Percentiles rank a stretch among this genome's conserved stretches.
These are phyloP conservation scores for Chanos chanos DNA, from an alignment of 2,797 vertebrate genomes.

Conservation along the genomic window DNA sequence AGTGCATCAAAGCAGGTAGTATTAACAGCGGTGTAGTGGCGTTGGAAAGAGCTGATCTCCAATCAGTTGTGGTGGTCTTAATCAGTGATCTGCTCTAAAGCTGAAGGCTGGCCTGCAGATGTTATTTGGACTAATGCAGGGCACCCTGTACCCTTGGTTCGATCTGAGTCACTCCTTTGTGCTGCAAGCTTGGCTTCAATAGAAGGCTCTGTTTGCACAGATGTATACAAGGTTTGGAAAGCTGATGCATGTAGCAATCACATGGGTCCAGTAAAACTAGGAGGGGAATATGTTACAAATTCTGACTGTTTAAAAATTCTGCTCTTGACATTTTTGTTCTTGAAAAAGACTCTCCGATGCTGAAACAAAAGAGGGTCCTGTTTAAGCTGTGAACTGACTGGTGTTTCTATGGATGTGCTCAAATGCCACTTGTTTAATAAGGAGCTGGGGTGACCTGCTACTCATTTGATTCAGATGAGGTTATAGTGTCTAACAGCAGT, in stretches of 20 bases:
- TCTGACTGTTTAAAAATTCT: background rate
- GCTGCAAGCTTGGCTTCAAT: constrained; percentile 45
- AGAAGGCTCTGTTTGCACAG: constrained; percentile 54
- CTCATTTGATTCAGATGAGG: no score
- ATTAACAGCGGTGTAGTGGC: no score
- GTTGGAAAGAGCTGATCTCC: background rate
- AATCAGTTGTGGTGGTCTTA: background rate
- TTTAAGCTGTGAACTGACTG: no score
- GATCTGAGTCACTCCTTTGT: constrained; percentile 52
- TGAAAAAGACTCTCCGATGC: constrained; percentile 8
- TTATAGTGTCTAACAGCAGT: no score
- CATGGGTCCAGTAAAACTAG: constrained; percentile 48
- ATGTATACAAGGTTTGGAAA: constrained; percentile 45
- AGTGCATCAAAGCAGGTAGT: no score
- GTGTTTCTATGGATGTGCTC: no score
- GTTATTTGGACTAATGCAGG: constrained; percentile 40
- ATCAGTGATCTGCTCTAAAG: constrained; percentile 5
- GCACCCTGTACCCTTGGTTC: constrained; percentile 26
- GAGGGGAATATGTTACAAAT: constrained; percentile 38
- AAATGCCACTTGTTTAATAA: no score
- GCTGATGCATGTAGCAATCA: constrained; percentile 40
- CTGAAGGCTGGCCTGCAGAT: constrained; percentile 39
- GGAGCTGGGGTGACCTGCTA: no score
- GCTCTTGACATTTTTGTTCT: constrained; percentile 16
- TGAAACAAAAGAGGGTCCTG: constrained; percentile 29